Base-by-base conservation (phyloP, 2,797 vertebrate genomes). In the Gymnocypris eckloni region DNA sequence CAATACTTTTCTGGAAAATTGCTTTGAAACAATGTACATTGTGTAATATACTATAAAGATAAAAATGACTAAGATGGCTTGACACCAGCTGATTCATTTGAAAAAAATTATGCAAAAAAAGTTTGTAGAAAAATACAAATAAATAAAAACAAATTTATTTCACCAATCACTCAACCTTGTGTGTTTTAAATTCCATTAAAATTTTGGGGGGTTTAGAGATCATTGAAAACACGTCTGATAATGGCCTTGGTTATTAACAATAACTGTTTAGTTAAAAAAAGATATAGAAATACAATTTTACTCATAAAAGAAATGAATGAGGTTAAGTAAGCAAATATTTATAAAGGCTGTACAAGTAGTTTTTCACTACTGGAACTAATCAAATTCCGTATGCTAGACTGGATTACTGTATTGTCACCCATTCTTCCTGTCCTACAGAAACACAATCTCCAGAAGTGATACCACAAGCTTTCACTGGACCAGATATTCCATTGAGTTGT, bases 401-500 rank as follows among this genome's bases (percentile, higher is more conserved):
- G 50, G 39, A 79, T 87, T 56, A 25, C n/a, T 52, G 71, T 48
- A 64, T 67, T 72, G 82, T 69, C 52, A 2, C n/a, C 7, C 2
- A 61, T 79, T 25, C 4, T 9, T 41, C 1, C 45, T 80, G 64
- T 67, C 25, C 15, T 43, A 4, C 20, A 41, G 52, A 81, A 67
- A 59, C 39, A 79, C 10, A 59, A 45, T 82, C 37, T 81, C 15
- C 33, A 81, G 18, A 25, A 71, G 8, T 56, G 48, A 82, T 16
- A 69, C 22, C 50, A 41, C n/a, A 82, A 82, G 10, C 39, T 61
- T 82, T 73, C n/a, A 33, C 52, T 22, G 69, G 39, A 54, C 22
- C 4, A 73, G 69, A 73, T 61, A 33, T 82, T 82, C 69, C 10
- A 20, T 39, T 56, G 81, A 81, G 78, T 71, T 54, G 85, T 89